These are phyloP conservation scores for Ephialtes manifestator DNA, from an alignment of 2,888 invertebrate species.

Conservation along the genomic window DNA sequence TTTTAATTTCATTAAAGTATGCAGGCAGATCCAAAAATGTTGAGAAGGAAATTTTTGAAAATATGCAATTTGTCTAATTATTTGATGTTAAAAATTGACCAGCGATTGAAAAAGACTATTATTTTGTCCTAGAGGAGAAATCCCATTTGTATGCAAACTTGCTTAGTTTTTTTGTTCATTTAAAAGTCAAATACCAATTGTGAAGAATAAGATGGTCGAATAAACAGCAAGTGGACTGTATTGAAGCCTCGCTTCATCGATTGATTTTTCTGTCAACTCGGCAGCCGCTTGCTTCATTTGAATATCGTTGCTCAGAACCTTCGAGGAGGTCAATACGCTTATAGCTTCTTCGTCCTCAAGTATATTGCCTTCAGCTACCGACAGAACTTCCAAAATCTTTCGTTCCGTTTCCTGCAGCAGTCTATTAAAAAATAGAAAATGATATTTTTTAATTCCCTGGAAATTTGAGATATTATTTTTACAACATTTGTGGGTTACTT, in stretches of 20 bases:
- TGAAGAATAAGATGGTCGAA: conserved; percentile 96
- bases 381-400: conserved; percentile 94
- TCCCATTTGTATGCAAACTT: not conserved
- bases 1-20: no score
- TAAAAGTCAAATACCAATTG: conserved; percentile 89
- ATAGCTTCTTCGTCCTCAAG: conserved; percentile 97
- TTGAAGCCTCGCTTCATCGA: conserved; percentile 93
- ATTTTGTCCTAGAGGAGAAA: no score
- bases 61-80: no score
- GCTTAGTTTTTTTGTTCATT: not conserved
- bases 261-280: conserved; percentile 95
- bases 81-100: no score
- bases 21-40: no score
- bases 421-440: conserved; percentile 82
- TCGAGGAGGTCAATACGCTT: conserved; percentile 94
- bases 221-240: conserved; percentile 97
- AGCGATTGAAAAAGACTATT: no score
- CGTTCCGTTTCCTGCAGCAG: conserved; percentile 95
- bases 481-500: conserved; percentile 80
- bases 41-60: no score
- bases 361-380: conserved; percentile 92
- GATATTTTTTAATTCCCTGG: not conserved
- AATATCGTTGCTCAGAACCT: conserved; percentile 96
- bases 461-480: no score
- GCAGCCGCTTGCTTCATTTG: conserved; percentile 96